Evolutionary conservation across 2,888 invertebrate genomes (phyloP), one percentile per base, ranked within the genome.

Genomic region (Dioctria linearis): DNA sequence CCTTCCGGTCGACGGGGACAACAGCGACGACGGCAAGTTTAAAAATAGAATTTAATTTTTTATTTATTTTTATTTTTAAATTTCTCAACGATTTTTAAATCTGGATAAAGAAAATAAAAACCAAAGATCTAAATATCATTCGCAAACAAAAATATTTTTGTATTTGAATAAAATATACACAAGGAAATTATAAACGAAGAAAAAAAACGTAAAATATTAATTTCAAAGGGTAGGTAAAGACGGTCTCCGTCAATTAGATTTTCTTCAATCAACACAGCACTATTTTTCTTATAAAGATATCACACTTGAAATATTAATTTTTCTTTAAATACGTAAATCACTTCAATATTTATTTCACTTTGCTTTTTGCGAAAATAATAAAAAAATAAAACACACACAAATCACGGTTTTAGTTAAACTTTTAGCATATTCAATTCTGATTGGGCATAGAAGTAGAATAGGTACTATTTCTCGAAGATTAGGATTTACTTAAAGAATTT

Each of bases 11-110:
- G 54, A 37, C 61, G 39, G 61, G 6, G 54, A 54, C n/a, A 25
- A 25, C 51, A 51, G 51, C 51, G 51, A 51, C 61, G 61, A 61
- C 5, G 61, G 57, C 57, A 13, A 61, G 61, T 61, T 61, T 61
- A 39, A 39, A 54, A 54, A 25, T 39, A 61, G 61, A 61, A 61
- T 25, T 25, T 25, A 25, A 54, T 54, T 54, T n/a, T 25, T 25
- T 25, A 25, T 25, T 25, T 25, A 25, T 25, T 25, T 25, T 25
- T 25, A 25, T n/a, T n/a, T 54, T 54, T n/a, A 54, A 54, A 54
- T 54, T 54, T 54, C 54, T 54, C 54, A 54, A 54, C 54, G 54
- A 54, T n/a, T 54, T 54, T n/a, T 25, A 25, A 54, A 54, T 54
- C 54, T 54, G 54, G 54, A 54, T n/a, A 54, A 54, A 54, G 6